A percentile compares a stretch with the other conserved stretches of the same genome.
These are phyloP conservation scores for Psylliodes chrysocephalus DNA, from an alignment of 2,888 invertebrate species.

Conservation along the genomic window DNA sequence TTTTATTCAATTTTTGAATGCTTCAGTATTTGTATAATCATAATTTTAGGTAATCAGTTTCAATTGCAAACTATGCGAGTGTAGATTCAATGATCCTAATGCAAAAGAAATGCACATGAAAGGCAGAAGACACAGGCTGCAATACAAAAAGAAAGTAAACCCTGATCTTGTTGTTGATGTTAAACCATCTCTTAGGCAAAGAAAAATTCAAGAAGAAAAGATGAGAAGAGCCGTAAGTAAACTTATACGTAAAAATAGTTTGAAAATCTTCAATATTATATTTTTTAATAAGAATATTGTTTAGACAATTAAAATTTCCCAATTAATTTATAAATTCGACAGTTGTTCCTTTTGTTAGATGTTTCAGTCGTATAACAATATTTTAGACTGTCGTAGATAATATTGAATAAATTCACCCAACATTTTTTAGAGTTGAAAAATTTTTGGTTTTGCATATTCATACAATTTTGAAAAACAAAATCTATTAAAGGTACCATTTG, in stretches of 20 bases:
- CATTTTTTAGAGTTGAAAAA: constrained; percentile 38
- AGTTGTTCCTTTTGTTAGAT: constrained; percentile 52
- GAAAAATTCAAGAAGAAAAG: constrained; percentile 87
- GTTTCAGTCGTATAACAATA: constrained; percentile 42
- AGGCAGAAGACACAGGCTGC: constrained; percentile 94
- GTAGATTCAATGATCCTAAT: constrained; percentile 99
- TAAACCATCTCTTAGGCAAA: constrained; percentile 89
- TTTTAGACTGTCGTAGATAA: constrained; percentile 51
- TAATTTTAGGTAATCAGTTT: constrained; percentile 78
- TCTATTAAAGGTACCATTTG: too few species aligned
- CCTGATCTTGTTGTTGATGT: constrained; percentile 96
- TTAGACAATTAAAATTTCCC: too few species aligned
- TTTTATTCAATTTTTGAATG: background rate
- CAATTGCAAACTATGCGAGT: constrained; percentile 98
- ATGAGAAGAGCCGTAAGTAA: constrained; percentile 78
- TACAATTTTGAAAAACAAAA: constrained; percentile 34
- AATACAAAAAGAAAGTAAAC: constrained; percentile 95
- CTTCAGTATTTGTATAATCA: too few species aligned
- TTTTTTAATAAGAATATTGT: too few species aligned
- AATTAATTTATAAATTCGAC: too few species aligned
- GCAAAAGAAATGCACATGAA: constrained; percentile 99
- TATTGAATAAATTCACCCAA: constrained; percentile 46
- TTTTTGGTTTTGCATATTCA: constrained; percentile 49
- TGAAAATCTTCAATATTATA: too few species aligned
- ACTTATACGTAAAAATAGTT: too few species aligned